phyloP scores from a whole-genome alignment of 2,113 vertebrate genomes.

The Caranx melampygus region DNA sequence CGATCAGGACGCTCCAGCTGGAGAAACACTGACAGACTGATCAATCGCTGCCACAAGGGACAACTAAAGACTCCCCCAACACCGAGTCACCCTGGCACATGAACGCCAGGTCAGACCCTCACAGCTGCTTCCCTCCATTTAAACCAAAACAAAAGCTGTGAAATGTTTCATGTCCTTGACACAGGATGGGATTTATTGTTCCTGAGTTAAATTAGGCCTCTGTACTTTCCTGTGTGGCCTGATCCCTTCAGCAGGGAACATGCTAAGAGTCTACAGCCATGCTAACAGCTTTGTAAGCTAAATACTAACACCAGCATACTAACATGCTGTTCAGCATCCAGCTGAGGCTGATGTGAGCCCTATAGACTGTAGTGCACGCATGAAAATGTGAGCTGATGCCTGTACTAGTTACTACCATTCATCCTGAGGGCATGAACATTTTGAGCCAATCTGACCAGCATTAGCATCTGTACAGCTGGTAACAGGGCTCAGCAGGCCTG shows the following conservation, averaged over 20 bases:
- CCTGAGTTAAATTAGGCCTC: neutral
- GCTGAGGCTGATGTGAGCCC: too few species aligned
- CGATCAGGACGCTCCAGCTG: conserved; percentile 1
- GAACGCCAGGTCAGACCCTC: too few species aligned
- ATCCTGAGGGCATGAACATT: too few species aligned
- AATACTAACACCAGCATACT: neutral
- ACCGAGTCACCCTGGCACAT: neutral
- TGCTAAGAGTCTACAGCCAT: neutral
- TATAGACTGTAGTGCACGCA: too few species aligned
- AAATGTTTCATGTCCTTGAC: neutral
- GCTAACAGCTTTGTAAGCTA: neutral
- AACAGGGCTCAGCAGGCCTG: too few species aligned
- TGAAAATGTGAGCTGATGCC: too few species aligned
- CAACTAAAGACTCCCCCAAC: conserved; percentile 37
- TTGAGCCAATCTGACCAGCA: too few species aligned
- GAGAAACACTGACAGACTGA: neutral
- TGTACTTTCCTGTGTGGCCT: too few species aligned
- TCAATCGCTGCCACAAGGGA: conserved; percentile 19
- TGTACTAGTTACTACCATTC: too few species aligned
- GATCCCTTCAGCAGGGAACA: neutral
- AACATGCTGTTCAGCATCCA: neutral
- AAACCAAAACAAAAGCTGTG: neutral
- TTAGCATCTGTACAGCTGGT: too few species aligned
- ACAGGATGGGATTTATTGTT: neutral
- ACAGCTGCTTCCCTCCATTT: neutral